phyloP scores from a whole-genome alignment of 2,888 invertebrate species.

The Drosophila multiciliata region DNA sequence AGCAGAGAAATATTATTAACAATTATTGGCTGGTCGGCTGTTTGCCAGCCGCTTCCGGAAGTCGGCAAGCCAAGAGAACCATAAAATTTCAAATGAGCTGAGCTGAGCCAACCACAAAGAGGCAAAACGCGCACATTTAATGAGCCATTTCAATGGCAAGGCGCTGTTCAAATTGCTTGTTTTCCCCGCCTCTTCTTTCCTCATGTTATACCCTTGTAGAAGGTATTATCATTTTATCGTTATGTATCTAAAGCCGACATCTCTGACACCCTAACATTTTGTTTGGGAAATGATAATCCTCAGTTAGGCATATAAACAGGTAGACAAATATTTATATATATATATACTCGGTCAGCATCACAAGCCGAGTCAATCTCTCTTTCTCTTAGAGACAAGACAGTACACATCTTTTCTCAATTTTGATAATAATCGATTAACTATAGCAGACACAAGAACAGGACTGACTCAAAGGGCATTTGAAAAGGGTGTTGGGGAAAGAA shows the following conservation, averaged over 20 bases:
- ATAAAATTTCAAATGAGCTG: conserved; percentile 56
- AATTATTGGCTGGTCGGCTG: conserved; percentile 44
- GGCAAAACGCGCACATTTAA: conserved; percentile 47
- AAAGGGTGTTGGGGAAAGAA: background rate
- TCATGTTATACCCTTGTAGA: background rate
- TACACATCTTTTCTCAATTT: background rate
- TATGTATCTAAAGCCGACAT: background rate
- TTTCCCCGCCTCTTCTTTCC: background rate
- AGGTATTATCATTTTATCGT: background rate
- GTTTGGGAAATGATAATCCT: too few relatives aligned
- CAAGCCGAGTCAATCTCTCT: background rate
- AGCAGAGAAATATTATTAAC: conserved; percentile 46
- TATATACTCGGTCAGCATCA: background rate
- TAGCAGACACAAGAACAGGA: too few relatives aligned
- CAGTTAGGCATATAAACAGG: too few relatives aligned
- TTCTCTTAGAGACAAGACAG: background rate
- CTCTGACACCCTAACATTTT: background rate
- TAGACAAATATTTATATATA: background rate
- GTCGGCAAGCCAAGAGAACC: conserved; percentile 46
- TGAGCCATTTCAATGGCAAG: conserved; percentile 62
- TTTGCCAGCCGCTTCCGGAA: conserved; percentile 41
- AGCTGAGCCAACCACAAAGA: conserved; percentile 42
- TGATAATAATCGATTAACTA: background rate
- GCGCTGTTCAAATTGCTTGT: conserved; percentile 27
- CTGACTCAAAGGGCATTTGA: background rate